phyloP scores from a whole-genome alignment of 1,140 invertebrate species.

The Trichonephila clavipes region DNA sequence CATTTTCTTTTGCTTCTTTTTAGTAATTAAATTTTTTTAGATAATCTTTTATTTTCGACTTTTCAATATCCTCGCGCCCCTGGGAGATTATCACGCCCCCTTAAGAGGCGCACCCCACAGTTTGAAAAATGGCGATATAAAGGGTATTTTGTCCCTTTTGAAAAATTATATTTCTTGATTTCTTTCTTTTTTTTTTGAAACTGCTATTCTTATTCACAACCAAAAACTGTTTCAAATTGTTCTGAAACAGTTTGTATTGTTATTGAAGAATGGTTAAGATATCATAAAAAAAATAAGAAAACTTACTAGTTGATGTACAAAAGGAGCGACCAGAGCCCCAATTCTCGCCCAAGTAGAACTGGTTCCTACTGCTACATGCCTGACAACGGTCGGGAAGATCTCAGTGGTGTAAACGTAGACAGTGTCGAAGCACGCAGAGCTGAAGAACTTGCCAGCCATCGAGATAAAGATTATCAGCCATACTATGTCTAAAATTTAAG shows the following conservation, averaged over 20 bases:
- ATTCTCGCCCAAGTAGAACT: conserved; percentile 80
- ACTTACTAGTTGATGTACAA: conserved; percentile 83
- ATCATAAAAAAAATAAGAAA: neutral
- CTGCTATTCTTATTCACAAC: neutral
- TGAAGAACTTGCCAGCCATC: conserved; percentile 91
- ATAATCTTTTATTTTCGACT: too few relatives aligned
- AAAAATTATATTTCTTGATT: too few relatives aligned
- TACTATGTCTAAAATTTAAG: conserved; percentile 81
- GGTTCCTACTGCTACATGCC: conserved; percentile 80
- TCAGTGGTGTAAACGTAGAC: conserved; percentile 91
- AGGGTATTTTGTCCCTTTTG: too few relatives aligned
- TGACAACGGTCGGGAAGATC: conserved; percentile 87
- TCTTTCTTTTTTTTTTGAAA: neutral
- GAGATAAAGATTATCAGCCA: conserved; percentile 86
- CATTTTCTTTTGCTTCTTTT: too few relatives aligned
- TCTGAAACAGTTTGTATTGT: neutral
- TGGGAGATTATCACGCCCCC: too few relatives aligned
- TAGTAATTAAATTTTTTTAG: too few relatives aligned
- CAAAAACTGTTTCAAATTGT: neutral
- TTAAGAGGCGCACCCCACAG: too few relatives aligned
- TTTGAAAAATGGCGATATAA: too few relatives aligned
- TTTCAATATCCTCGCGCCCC: too few relatives aligned
- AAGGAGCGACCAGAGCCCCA: conserved; percentile 80
- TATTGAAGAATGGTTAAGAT: neutral
- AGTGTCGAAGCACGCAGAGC: conserved; percentile 89